Evolutionary conservation across 2,888 invertebrate species (phyloP).

Genomic region (Tryphoninae sp.): DNA sequence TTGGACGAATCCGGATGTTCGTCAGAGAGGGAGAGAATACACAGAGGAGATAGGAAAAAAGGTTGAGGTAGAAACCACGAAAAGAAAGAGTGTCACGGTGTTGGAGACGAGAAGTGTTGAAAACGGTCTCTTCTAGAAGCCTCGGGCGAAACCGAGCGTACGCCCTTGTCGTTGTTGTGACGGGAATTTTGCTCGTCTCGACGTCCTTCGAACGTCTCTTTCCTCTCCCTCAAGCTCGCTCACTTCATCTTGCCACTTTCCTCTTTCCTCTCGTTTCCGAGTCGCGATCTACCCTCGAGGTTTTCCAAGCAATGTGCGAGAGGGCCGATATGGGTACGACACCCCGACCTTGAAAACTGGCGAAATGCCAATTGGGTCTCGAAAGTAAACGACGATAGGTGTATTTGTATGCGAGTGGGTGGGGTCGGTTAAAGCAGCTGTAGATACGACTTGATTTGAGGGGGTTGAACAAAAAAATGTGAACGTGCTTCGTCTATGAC

Average conservation of each 20-base stretch:
- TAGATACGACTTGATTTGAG: conserved; percentile 21
- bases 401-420: not conserved
- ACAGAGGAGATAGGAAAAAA: conserved; percentile 52
- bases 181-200: conserved; percentile 11
- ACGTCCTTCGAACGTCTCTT: conserved; percentile 19
- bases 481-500: not conserved
- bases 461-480: not conserved
- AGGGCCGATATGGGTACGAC: conserved; percentile 12
- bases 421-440: not conserved
- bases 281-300: conserved; percentile 9
- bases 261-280: not conserved
- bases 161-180: conserved; percentile 6
- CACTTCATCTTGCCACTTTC: not conserved
- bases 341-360: conserved; percentile 70
- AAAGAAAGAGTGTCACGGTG: conserved; percentile 25
- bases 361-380: conserved; percentile 67
- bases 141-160: conserved; percentile 59
- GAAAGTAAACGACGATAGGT: conserved; percentile 26
- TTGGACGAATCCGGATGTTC: conserved; percentile 75
- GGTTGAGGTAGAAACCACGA: conserved; percentile 56
- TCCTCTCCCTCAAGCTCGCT: conserved; percentile 1
- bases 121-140: conserved; percentile 45
- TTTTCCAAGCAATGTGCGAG: conserved; percentile 44
- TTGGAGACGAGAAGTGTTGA: conserved; percentile 18
- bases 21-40: conserved; percentile 54